phyloP scores from a whole-genome alignment of 1,140 invertebrate genomes.

The Brachionus koreanus region DNA sequence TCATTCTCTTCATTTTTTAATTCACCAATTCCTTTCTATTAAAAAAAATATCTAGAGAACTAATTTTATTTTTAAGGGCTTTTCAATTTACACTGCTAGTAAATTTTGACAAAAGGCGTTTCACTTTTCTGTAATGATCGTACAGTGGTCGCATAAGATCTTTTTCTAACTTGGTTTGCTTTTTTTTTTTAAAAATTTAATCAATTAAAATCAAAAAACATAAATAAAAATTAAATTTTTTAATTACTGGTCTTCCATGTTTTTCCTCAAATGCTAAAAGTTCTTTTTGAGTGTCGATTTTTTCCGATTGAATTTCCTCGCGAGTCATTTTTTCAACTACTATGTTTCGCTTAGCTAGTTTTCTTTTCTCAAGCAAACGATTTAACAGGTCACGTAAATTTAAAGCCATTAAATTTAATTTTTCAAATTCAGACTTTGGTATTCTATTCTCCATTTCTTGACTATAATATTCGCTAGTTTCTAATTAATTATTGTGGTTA shows the following conservation, averaged over 20 bases:
- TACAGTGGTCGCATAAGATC: slow-evolving; percentile 38
- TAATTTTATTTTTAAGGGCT: not conserved
- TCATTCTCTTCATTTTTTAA: slow-evolving; percentile 22
- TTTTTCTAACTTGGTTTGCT: slow-evolving; percentile 42
- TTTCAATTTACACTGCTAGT: not conserved
- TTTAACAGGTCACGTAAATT: slow-evolving; percentile 26
- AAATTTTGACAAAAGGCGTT: slow-evolving; percentile 1
- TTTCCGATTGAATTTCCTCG: slow-evolving; percentile 41
- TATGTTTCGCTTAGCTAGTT: slow-evolving; percentile 6
- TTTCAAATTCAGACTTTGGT: not conserved
- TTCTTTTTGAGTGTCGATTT: slow-evolving; percentile 40
- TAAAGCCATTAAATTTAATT: slow-evolving; percentile 3
- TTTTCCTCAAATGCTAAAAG: slow-evolving; percentile 27
- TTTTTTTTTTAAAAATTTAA: not conserved
- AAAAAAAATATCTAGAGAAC: not conserved
- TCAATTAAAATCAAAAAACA: too few species aligned
- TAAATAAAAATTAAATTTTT: too few species aligned
- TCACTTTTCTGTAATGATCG: slow-evolving; percentile 44
- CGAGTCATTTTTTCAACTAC: slow-evolving; percentile 37
- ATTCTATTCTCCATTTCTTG: slow-evolving; percentile 27
- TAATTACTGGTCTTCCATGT: slow-evolving; percentile 22
- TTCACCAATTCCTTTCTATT: slow-evolving; percentile 22
- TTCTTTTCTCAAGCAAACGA: slow-evolving; percentile 19
- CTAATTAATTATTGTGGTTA: not conserved
- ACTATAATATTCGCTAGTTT: slow-evolving; percentile 19